These are phyloP conservation scores for Gila robusta DNA, from an alignment of 2,797 vertebrate genomes.

Conservation along the genomic window DNA sequence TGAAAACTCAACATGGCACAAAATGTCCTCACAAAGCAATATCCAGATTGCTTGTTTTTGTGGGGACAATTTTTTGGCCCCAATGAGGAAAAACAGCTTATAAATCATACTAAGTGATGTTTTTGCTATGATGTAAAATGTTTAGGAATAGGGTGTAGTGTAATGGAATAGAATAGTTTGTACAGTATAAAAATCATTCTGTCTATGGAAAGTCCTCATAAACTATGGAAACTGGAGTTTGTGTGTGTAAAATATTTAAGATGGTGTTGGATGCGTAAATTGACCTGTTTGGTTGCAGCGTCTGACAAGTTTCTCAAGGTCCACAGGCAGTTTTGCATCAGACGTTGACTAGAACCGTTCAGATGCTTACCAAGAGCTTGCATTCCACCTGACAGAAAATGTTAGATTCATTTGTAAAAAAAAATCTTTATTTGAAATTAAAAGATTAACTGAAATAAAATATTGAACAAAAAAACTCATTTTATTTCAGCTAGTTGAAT, in stretches of 20 bases:
- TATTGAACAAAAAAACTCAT: not conserved
- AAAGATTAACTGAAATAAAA: not conserved
- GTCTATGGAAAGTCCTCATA: not conserved
- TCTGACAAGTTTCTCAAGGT: slow-evolving; percentile 97
- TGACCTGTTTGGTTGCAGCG: slow-evolving; percentile 95
- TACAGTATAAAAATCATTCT: not conserved
- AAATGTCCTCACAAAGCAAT: no score
- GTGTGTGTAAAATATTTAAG: not conserved
- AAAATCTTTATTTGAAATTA: not conserved
- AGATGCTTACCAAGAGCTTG: slow-evolving; percentile 95
- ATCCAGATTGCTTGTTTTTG: no score
- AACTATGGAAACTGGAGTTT: not conserved
- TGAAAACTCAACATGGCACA: no score
- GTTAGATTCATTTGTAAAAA: not conserved
- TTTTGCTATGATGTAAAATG: no score
- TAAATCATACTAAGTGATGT: no score
- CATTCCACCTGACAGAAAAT: slow-evolving; percentile 88
- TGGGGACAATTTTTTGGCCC: no score
- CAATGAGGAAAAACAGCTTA: no score
- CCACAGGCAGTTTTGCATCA: slow-evolving; percentile 97
- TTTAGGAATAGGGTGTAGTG: no score
- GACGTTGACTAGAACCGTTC: slow-evolving; percentile 86
- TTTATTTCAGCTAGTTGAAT: not conserved
- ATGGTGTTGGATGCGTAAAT: not conserved
- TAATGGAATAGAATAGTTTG: no score